Conservation (phyloP, 2,888 invertebrate genomes). For the Homarus gammarus region DNA sequence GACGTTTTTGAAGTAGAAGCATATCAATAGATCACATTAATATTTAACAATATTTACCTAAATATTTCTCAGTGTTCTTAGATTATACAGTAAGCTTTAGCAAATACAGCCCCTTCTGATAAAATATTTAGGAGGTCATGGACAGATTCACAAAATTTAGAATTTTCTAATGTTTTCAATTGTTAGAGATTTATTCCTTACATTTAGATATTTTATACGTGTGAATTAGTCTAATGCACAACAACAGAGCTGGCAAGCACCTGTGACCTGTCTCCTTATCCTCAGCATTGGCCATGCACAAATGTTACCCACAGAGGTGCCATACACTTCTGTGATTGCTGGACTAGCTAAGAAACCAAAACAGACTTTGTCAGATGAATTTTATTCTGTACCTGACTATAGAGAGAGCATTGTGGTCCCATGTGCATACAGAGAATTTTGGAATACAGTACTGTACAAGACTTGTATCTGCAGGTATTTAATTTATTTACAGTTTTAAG, state of each 20-base stretch:
- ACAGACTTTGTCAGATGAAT: neutral
- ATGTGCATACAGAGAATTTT: neutral
- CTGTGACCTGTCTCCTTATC: neutral
- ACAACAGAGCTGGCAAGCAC: neutral
- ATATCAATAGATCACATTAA: conserved; percentile 11
- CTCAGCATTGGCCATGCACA: neutral
- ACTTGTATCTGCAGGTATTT: neutral
- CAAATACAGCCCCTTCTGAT: neutral
- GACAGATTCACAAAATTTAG: neutral
- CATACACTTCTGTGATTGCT: neutral
- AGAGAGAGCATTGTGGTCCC: neutral
- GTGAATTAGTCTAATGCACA: conserved; percentile 1
- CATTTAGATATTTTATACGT: neutral
- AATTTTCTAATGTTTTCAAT: neutral
- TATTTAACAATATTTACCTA: conserved; percentile 14
- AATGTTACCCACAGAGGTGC: neutral
- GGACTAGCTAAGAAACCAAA: neutral
- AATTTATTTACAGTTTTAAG: neutral
- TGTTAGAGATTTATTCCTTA: conserved; percentile 1
- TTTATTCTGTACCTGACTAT: neutral
- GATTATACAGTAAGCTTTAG: conserved; percentile 8
- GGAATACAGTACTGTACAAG: neutral
- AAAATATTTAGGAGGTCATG: neutral
- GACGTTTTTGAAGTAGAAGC: conserved; percentile 15
- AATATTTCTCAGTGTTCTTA: conserved; percentile 18